These are phyloP conservation scores for Zoanthus sociatus DNA, from an alignment of 92 coral and sea anemone species.

Conservation along the genomic window DNA sequence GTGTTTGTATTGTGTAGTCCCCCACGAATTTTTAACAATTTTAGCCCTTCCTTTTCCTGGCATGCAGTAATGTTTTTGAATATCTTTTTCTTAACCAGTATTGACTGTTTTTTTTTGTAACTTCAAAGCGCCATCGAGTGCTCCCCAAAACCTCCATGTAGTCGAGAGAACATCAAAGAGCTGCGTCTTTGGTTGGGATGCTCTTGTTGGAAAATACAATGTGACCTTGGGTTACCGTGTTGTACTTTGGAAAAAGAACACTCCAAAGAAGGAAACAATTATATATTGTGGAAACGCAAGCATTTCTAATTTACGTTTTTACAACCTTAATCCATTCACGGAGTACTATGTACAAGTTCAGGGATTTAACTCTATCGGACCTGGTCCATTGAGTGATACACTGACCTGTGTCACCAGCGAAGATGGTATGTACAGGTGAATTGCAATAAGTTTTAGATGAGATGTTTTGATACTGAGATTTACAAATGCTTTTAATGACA, in stretches of 20 bases:
- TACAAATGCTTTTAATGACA: neutral
- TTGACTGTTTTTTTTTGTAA: neutral
- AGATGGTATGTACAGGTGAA: conserved; percentile 7
- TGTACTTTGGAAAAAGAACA: conserved; percentile 1
- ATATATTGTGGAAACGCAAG: neutral
- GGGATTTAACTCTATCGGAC: conserved; percentile 31
- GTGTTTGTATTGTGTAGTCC: too few species aligned
- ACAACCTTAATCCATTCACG: conserved; percentile 21
- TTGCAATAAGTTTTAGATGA: neutral
- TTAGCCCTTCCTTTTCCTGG: too few species aligned
- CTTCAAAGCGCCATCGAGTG: conserved; percentile 20
- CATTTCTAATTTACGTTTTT: neutral
- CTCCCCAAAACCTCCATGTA: neutral
- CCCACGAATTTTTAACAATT: too few species aligned
- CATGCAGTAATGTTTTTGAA: too few species aligned
- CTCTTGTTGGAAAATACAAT: neutral
- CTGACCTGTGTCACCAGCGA: neutral
- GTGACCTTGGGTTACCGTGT: conserved; percentile 13
- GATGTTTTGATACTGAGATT: neutral
- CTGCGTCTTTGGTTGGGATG: neutral
- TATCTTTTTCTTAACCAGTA: too few species aligned
- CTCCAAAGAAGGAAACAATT: neutral
- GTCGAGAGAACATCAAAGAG: neutral
- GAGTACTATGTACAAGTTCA: conserved; percentile 25
- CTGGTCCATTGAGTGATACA: conserved; percentile 3